Percentiles rank a stretch among this genome's conserved stretches.
phyloP scores from a whole-genome alignment of 2,797 vertebrate species.

The Melanotaenia trifasciata region DNA sequence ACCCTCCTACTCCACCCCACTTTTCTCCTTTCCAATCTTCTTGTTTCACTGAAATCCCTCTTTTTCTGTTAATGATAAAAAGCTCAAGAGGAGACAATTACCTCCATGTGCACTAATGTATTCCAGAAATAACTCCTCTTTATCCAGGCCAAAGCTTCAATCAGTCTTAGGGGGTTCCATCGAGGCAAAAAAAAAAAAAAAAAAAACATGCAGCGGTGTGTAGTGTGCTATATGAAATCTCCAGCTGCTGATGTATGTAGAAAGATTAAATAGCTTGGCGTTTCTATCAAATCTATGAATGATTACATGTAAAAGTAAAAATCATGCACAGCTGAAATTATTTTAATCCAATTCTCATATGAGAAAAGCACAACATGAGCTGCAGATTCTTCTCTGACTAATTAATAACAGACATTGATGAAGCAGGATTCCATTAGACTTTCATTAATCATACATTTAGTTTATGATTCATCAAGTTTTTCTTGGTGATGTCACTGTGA shows the following conservation, averaged over 20 bases:
- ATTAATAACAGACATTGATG: neutral
- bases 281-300: constrained; percentile 13
- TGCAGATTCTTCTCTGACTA: neutral
- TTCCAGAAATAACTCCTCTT: constrained; percentile 79
- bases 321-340: neutral
- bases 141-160: constrained; percentile 77
- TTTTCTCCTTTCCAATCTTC: constrained; percentile 8
- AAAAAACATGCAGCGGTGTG: constrained; percentile 23
- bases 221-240: constrained; percentile 43
- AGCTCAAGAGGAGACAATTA: constrained; percentile 79
- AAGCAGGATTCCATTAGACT: neutral
- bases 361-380: neutral
- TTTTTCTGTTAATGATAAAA: constrained; percentile 62
- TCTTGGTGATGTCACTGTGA: constrained; percentile 11
- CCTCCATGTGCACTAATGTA: constrained; percentile 68
- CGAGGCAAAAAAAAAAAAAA: constrained; percentile 46
- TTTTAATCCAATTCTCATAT: neutral
- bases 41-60: constrained; percentile 52
- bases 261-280: constrained; percentile 7
- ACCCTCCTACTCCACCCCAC: neutral
- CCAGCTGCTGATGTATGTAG: constrained; percentile 41
- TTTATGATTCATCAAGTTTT: constrained; percentile 1
- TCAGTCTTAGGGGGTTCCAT: constrained; percentile 68
- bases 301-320: neutral
- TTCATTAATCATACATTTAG: neutral